Percentiles rank a stretch among this genome's conserved stretches.
These are phyloP conservation scores for Lasiurus borealis DNA, from an alignment of 2,113 vertebrate genomes.

Conservation along the genomic window DNA sequence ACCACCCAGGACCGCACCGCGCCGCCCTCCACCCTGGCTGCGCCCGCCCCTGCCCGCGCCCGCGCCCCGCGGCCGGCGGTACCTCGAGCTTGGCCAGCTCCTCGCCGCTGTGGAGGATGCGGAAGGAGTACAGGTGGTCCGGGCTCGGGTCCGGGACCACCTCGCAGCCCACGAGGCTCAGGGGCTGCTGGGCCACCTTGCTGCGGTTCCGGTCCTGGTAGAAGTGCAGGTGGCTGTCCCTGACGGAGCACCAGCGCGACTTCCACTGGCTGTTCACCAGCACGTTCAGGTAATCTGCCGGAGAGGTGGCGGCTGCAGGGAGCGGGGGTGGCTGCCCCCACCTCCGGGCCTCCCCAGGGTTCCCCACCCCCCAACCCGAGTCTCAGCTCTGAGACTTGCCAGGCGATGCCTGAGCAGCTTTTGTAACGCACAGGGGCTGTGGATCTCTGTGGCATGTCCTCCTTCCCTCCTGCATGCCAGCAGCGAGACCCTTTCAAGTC, in stretches of 20 bases:
- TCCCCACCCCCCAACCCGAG: neutral
- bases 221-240: conserved; percentile 95
- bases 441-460: neutral
- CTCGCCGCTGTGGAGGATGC: conserved; percentile 93
- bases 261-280: conserved; percentile 97
- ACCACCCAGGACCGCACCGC: neutral
- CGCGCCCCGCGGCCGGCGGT: neutral
- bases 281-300: conserved; percentile 95
- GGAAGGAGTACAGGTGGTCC: conserved; percentile 97
- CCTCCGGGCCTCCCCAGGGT: neutral
- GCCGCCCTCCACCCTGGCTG: fast-evolving
- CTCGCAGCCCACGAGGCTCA: conserved; percentile 93
- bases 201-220: conserved; percentile 96
- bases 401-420: neutral
- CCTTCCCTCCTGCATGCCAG: fast-evolving
- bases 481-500: neutral
- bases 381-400: neutral
- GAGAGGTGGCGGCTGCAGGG: neutral
- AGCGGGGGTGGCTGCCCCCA: too few relatives aligned
- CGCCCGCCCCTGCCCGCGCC: fast-evolving
- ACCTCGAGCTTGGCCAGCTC: conserved; percentile 93
- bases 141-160: conserved; percentile 94
- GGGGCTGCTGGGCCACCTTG: conserved; percentile 93
- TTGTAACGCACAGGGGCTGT: neutral
- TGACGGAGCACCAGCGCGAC: conserved; percentile 95